A percentile compares a stretch with the other conserved stretches of the same genome.
These are phyloP conservation scores for Gambusia affinis DNA, from an alignment of 2,113 vertebrate genomes.

Conservation along the genomic window DNA sequence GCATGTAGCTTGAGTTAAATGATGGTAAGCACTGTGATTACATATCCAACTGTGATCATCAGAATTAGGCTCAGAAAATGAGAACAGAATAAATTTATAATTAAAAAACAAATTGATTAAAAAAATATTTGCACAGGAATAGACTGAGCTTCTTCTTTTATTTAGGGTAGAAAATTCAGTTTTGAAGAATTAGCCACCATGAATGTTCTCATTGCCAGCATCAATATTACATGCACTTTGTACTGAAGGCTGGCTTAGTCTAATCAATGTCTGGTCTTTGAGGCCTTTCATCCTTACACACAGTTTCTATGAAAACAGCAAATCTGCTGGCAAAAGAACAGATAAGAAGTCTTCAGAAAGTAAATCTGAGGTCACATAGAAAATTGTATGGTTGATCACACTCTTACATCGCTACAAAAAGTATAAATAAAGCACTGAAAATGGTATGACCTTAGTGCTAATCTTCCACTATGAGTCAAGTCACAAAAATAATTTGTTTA, in stretches of 20 bases:
- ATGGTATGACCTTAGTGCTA: conserved; percentile 3
- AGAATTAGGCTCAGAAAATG: not conserved
- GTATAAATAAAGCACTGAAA: not conserved
- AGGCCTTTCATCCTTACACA: not conserved
- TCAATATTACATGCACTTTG: not conserved
- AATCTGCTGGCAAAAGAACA: not conserved
- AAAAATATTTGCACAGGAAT: not conserved
- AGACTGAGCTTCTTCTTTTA: not conserved
- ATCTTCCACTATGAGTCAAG: not conserved
- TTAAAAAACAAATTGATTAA: not conserved
- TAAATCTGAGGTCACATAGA: not conserved
- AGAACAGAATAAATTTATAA: too few species aligned
- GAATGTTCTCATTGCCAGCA: not conserved
- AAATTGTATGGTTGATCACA: not conserved
- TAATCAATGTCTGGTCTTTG: not conserved
- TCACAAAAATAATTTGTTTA: conserved; percentile 1
- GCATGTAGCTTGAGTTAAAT: not conserved
- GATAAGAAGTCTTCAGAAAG: not conserved
- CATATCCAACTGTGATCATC: not conserved
- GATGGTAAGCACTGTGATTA: not conserved
- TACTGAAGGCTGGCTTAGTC: not conserved
- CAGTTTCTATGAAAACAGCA: not conserved
- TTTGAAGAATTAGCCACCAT: not conserved
- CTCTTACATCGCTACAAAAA: not conserved
- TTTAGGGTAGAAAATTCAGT: not conserved